These are phyloP conservation scores for Phengaris arion DNA, from an alignment of 2,888 invertebrate species.

Conservation along the genomic window DNA sequence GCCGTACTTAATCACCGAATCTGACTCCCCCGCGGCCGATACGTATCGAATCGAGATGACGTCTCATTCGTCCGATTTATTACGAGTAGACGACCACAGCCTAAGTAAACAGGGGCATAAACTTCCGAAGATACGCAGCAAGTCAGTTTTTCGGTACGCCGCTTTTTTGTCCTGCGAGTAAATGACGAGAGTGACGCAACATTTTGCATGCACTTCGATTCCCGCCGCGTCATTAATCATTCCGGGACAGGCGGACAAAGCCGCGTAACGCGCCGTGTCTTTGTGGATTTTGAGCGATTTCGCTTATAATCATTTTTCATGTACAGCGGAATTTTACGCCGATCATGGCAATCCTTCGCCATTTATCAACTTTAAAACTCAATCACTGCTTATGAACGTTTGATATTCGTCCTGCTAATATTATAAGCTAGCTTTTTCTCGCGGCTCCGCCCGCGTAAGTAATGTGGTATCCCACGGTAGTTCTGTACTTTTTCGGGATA, in stretches of 20 bases:
- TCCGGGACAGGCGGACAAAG: slow-evolving; percentile 70
- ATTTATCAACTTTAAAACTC: slow-evolving; percentile 39
- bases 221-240: slow-evolving; percentile 64
- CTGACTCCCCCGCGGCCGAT: slow-evolving; percentile 61
- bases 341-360: slow-evolving; percentile 48
- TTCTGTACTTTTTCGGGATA: too few relatives aligned
- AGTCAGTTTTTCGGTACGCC: slow-evolving; percentile 47
- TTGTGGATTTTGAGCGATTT: slow-evolving; percentile 75
- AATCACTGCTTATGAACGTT: slow-evolving; percentile 33
- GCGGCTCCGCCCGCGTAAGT: too few relatives aligned
- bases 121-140: slow-evolving; percentile 36
- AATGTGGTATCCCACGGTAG: too few relatives aligned
- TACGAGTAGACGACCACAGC: slow-evolving; percentile 47
- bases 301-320: slow-evolving; percentile 74
- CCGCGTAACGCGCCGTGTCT: slow-evolving; percentile 76
- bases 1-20: slow-evolving; percentile 71
- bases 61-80: slow-evolving; percentile 76
- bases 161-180: slow-evolving; percentile 40
- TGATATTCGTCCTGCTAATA: not conserved
- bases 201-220: slow-evolving; percentile 69
- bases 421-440: too few relatives aligned
- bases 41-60: slow-evolving; percentile 75
- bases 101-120: slow-evolving; percentile 32
- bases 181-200: slow-evolving; percentile 68
- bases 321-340: slow-evolving; percentile 61